Percentiles rank a stretch among this genome's conserved stretches.
Evolutionary conservation across 2,888 invertebrate species (phyloP).

Genomic region (Philopedon plagiatum): DNA sequence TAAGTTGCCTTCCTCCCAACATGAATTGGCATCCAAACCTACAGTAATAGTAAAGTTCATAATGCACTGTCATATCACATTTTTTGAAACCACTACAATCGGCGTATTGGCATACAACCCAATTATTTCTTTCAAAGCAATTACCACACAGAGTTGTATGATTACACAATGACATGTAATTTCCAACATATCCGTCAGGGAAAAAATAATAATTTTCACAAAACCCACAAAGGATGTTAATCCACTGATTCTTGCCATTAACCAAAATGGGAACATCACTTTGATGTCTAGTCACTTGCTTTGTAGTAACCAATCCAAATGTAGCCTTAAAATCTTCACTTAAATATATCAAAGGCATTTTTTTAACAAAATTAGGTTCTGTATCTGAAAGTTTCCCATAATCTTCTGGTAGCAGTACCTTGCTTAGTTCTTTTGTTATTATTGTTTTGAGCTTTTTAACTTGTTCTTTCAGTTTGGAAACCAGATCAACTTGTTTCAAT

Average conservation of each 20-base stretch:
- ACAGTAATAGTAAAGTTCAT: background rate
- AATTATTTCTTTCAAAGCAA: background rate
- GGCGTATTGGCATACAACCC: background rate
- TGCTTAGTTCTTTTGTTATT: background rate
- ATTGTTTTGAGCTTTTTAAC: background rate
- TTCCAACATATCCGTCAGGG: background rate
- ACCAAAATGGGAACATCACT: background rate
- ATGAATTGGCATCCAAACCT: conserved; percentile 1
- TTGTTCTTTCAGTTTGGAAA: background rate
- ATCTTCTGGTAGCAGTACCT: background rate
- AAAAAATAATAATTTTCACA: background rate
- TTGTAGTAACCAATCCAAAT: background rate
- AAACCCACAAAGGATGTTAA: too few relatives aligned
- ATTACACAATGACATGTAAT: background rate
- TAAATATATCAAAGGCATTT: too few relatives aligned
- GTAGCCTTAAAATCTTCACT: background rate
- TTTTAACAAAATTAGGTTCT: background rate
- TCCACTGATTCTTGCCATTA: background rate
- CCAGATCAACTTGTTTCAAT: too few relatives aligned
- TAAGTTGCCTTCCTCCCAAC: background rate
- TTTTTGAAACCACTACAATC: background rate
- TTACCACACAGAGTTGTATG: background rate
- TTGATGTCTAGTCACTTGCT: too few relatives aligned
- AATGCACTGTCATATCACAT: background rate
- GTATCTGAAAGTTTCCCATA: too few relatives aligned